Conservation (phyloP, 2,113 vertebrate genomes). For the Nerophis lumbriciformis region DNA sequence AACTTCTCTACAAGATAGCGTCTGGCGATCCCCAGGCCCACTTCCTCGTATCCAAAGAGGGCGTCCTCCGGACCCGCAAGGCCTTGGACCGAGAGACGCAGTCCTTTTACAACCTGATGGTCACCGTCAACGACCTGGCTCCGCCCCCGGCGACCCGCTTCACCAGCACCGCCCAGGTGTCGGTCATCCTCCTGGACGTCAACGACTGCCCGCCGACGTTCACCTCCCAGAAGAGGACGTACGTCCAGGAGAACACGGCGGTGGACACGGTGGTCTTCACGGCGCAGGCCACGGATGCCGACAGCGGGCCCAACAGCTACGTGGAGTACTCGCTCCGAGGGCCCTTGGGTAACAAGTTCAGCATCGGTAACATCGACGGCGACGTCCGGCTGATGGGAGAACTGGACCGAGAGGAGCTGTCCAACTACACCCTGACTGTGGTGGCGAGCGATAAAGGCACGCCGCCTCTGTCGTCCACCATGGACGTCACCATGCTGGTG, state of each 20-base stretch:
- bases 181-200: conserved; percentile 89
- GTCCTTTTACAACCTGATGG: conserved; percentile 90
- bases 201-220: conserved; percentile 89
- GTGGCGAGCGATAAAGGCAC: conserved; percentile 92
- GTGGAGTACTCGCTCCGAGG: conserved; percentile 86
- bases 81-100: conserved; percentile 87
- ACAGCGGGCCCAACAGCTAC: conserved; percentile 96
- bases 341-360: conserved; percentile 78
- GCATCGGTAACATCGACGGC: conserved; percentile 83
- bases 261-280: conserved; percentile 86
- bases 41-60: conserved; percentile 74
- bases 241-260: conserved; percentile 88
- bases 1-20: conserved; percentile 80
- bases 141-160: conserved; percentile 68
- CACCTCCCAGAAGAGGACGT: conserved; percentile 83
- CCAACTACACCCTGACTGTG: conserved; percentile 86
- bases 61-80: conserved; percentile 75
- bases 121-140: conserved; percentile 85
- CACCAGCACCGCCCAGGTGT: conserved; percentile 90
- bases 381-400: conserved; percentile 82
- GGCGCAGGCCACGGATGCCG: conserved; percentile 80
- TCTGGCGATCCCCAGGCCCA: conserved; percentile 85
- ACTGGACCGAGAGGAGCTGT: conserved; percentile 85
- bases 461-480: conserved; percentile 80
- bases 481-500: conserved; percentile 82